Base-by-base conservation (phyloP, 2,113 vertebrate species). In the Amia ocellicauda region DNA sequence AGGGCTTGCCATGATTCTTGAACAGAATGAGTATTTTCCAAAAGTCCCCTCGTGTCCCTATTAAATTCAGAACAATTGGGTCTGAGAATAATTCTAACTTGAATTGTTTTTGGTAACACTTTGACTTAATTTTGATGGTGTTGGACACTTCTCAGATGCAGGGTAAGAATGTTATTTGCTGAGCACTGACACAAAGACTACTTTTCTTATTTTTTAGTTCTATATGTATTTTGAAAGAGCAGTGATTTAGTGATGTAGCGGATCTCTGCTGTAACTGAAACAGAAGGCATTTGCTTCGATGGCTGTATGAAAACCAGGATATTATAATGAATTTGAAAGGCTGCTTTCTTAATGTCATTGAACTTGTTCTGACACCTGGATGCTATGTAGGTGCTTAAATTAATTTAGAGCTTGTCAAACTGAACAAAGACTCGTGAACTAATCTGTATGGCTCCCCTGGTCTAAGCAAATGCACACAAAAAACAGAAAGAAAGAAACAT, bases 101-200 rank as follows among this genome's bases (percentile, higher is more conserved):
- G 68, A 50, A 83, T 79, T 76, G 78, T 76, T 72, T 83, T 83
- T 74, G 67, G 40, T 65, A 66, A 68, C 58, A 67, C 75, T 68
- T 52, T 75, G 73, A 79, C 65, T 70, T 29, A 28, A 11, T 1
- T 36, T 36, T 36, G 31, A 36, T 7, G 5, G 31, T 36, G 31
- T 36, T 36, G 31, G 11, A 36, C 31, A 36, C 5, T 36, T 36
- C 11, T 36, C 11, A 36, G 11, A 36, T 36, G 31, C 31, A 36
- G 11, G 31, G 31, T 11, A 36, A 11, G 5, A 7, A 36, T 36
- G 31, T n/a, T n/a, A n/a, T n/a, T n/a, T n/a, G n/a, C n/a, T n/a
- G n/a, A n/a, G n/a, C n/a, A n/a, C n/a, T n/a, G n/a, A n/a, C n/a
- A n/a, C n/a, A n/a, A n/a, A n/a, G n/a, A n/a, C n/a, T n/a, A n/a